Evolutionary conservation across 2,113 vertebrate species (phyloP), one percentile per base, ranked within the genome.

Genomic region (Triplophysa siluroides): DNA sequence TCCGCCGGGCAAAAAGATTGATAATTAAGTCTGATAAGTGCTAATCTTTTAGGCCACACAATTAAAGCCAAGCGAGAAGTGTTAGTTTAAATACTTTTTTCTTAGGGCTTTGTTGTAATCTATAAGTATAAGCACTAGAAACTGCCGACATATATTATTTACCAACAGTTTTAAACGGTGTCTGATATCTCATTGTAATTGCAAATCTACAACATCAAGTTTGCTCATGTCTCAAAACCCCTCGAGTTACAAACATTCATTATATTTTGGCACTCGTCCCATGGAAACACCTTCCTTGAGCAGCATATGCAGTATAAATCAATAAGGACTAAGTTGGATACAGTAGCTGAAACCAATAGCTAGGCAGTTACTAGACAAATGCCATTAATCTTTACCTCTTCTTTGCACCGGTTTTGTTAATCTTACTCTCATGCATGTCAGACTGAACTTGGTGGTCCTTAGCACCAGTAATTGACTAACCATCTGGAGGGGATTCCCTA

Each of bases 361-460:
- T 12, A 26, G 60, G 26, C 50, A 43, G 16, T 19, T 63, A 45
- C 56, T 62, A 21, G 21, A 71, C 67, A 68, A 50, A 70, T 50
- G 41, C 12, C 24, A 63, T 79, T 71, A 71, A 63, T 52, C 26
- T 33, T 71, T 13, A 24, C 29, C n/a, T 71, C 43, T 54, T 41
- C 76, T 66, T 7, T 33, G 4, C 38, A 8, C 52, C 72, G 56
- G 38, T 47, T 41, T 24, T 16, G n/a, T 73, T 80, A 54, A 64
- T 65, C 45, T 54, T 23, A 12, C 13, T 23, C 69, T 26, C n/a
- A 2, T 45, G 18, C 2, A 29, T 26, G 23, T 52, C 58, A 61
- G 61, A 26, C 26, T 45, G 13, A 80, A 72, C 18, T 62, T n/a
- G 63, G 71, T 56, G 54, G 78, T 67, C 29, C 26, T 80, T 23